phyloP scores from a whole-genome alignment of 2,113 vertebrate species.

The Mohoua ochrocephala region DNA sequence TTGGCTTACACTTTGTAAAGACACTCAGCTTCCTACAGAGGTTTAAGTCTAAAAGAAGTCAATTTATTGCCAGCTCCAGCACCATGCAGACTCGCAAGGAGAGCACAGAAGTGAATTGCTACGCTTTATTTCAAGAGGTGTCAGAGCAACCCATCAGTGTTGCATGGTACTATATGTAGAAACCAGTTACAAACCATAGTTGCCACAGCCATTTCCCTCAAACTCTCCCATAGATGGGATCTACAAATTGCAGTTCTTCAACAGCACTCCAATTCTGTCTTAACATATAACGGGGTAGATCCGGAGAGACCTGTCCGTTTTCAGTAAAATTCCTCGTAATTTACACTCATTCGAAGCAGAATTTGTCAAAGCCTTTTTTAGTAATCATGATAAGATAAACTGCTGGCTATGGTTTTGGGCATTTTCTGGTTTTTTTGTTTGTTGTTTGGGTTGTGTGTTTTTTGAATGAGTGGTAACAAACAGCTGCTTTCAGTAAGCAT shows the following conservation, averaged over 20 bases:
- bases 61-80: background rate
- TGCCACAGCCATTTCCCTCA: background rate
- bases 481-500: background rate
- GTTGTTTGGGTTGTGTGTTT: rapidly evolving
- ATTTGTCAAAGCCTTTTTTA: background rate
- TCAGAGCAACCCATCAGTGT: slow-evolving; percentile 11
- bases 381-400: background rate
- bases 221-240: background rate
- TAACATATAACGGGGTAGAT: background rate
- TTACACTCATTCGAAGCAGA: background rate
- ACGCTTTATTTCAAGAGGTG: background rate
- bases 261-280: background rate
- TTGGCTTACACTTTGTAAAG: background rate
- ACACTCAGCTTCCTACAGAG: background rate
- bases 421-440: background rate
- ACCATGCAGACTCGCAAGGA: background rate
- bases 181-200: slow-evolving; percentile 9
- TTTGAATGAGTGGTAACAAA: background rate
- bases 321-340: background rate
- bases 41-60: background rate
- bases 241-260: background rate
- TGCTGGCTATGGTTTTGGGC: background rate
- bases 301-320: background rate
- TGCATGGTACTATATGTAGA: background rate
- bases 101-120: background rate